A percentile compares a stretch with the other conserved stretches of the same genome.
phyloP scores from a whole-genome alignment of 1,140 invertebrate species.

The Helicorthomorpha holstii region DNA sequence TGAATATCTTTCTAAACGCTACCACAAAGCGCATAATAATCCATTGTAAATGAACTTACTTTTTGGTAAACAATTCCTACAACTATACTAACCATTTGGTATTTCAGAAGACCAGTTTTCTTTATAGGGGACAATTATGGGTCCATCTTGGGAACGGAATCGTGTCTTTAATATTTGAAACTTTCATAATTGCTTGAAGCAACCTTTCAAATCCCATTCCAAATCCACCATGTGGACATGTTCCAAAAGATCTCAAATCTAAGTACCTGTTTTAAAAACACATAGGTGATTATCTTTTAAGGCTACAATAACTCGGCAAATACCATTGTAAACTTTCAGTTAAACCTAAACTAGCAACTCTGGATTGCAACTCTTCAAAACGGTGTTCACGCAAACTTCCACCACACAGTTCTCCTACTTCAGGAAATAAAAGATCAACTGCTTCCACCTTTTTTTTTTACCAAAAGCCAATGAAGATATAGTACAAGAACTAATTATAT shows the following conservation, averaged over 20 bases:
- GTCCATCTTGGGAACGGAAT: constrained; percentile 88
- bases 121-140: background rate
- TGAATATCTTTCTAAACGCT: no score
- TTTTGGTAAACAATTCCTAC: no score
- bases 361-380: constrained; percentile 39
- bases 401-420: constrained; percentile 81
- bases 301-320: background rate
- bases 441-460: constrained; percentile 65
- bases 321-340: constrained; percentile 45
- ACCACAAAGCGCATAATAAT: no score
- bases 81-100: no score
- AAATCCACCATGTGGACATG: constrained; percentile 77
- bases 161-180: constrained; percentile 79
- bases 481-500: no score
- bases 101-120: no score
- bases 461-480: no score
- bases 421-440: constrained; percentile 70
- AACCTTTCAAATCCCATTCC: constrained; percentile 89
- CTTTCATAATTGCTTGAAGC: constrained; percentile 58
- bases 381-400: constrained; percentile 81
- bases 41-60: no score
- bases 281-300: background rate
- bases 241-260: constrained; percentile 73
- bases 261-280: constrained; percentile 42
- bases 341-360: constrained; percentile 19